Percentiles rank a stretch among this genome's conserved stretches.
phyloP scores from a whole-genome alignment of 37 sponge, comb jelly and placozoan genomes.

The Agelas oroides region DNA sequence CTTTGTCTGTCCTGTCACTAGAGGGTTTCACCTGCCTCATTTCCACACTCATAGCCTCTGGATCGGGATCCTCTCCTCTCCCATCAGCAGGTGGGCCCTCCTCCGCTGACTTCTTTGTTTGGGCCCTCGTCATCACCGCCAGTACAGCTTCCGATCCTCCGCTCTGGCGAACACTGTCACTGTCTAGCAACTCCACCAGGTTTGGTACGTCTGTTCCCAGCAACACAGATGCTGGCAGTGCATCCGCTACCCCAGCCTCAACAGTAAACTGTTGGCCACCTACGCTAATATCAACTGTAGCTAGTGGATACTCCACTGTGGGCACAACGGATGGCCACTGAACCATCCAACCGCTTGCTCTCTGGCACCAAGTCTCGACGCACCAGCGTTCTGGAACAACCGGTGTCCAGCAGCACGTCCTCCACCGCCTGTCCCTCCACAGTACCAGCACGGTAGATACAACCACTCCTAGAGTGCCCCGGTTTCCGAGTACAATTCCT shows the following conservation, averaged over 20 bases:
- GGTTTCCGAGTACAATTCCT: not conserved
- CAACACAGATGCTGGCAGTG: slow-evolving; percentile 42
- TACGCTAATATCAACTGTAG: slow-evolving; percentile 18
- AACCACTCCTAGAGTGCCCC: not conserved
- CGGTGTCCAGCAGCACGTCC: slow-evolving; percentile 30
- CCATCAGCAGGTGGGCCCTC: not conserved
- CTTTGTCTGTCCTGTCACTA: no score
- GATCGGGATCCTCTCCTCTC: no score
- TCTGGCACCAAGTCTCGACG: slow-evolving; percentile 41
- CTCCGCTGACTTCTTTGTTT: not conserved
- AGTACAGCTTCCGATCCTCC: not conserved
- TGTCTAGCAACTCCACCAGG: not conserved
- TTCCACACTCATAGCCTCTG: no score
- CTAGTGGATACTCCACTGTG: slow-evolving; percentile 57
- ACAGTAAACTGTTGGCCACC: not conserved
- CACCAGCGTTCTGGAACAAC: slow-evolving; percentile 44
- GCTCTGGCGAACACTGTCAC: no score
- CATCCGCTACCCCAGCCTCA: slow-evolving; percentile 40
- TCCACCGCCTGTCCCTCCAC: slow-evolving; percentile 1
- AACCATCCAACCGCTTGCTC: slow-evolving; percentile 21
- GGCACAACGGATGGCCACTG: slow-evolving; percentile 53
- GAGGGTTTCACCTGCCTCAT: no score
- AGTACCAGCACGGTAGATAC: not conserved
- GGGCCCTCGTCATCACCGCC: not conserved
- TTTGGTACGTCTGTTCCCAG: slow-evolving; percentile 54